Evolutionary conservation across 2,113 vertebrate species (phyloP), one percentile per base, ranked within the genome.

Genomic region (Tragelaphus imberbis): DNA sequence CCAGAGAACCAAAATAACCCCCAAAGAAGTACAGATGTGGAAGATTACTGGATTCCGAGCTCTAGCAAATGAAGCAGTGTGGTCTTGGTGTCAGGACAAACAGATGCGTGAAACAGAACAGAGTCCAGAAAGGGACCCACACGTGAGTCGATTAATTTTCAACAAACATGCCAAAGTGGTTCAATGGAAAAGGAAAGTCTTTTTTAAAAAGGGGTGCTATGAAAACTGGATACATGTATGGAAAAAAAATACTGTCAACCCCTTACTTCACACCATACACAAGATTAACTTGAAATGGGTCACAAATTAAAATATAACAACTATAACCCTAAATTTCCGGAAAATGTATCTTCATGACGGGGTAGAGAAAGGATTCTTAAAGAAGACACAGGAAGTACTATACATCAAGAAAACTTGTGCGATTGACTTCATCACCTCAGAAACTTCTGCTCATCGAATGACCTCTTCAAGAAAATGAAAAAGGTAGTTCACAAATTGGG

Each of bases 171-270:
- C 51, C 51, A 5, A 36, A 10, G 16, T 12, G 44, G 47, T 17
- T 84, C 13, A 7, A 3, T 1, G 2, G 68, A 4, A 49, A 75
- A 56, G 49, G 23, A 8, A 27, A 28, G 16, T 9, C 47, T 23
- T 68, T n/a, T 19, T 27, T 56, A 84, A 56, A 15, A 4, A 12
- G 14, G 4, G 6, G 1, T 8, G 27, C 25, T 25, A 1, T 55
- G 2, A 25, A 12, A 44, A 27, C 30, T 2, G 4, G 21, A 8
- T 5, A 7, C 0, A 0, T 3, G 13, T 0, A 12, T 5, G 9
- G 10, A 2, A 9, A 30, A 84, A 63, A 33, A 33, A 0, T 14
- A 36, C 2, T 0, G 0, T 7, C 49, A 1, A 23, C 68, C 1
- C 59, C 56, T 79, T 13, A 44, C 10, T 5, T 93, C 90, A 84